Conservation (phyloP, 2,888 invertebrate genomes). For the Morpho achilles region DNA sequence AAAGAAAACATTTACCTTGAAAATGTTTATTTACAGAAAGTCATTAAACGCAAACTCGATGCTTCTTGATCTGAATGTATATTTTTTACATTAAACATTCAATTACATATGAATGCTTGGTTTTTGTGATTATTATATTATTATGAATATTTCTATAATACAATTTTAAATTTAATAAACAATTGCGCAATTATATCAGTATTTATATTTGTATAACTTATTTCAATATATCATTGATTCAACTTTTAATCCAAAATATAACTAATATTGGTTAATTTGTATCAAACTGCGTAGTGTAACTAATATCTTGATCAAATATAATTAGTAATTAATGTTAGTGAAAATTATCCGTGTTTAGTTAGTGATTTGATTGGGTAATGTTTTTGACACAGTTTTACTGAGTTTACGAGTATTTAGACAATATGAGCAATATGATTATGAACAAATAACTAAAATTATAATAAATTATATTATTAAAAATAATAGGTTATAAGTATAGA, state of each 20-base stretch:
- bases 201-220: too few species aligned
- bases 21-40: neutral
- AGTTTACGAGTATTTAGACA: too few species aligned
- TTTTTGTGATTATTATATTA: neutral
- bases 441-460: neutral
- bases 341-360: constrained; percentile 7
- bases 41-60: neutral
- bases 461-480: neutral
- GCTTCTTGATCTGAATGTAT: neutral
- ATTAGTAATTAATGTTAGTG: constrained; percentile 9
- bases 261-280: constrained; percentile 2
- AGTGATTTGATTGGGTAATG: neutral
- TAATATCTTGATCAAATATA: constrained; percentile 8
- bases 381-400: too few species aligned
- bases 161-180: neutral
- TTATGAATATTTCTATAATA: too few species aligned
- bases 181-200: constrained; percentile 1
- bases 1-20: neutral
- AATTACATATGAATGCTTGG: too few species aligned
- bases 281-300: constrained; percentile 7
- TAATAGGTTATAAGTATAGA: neutral
- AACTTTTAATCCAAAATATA: neutral
- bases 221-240: too few species aligned
- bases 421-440: neutral
- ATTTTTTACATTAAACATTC: too few species aligned